A percentile compares a stretch with the other conserved stretches of the same genome.
Evolutionary conservation across 2,888 invertebrate species (phyloP).

Genomic region (Thecophora atra): DNA sequence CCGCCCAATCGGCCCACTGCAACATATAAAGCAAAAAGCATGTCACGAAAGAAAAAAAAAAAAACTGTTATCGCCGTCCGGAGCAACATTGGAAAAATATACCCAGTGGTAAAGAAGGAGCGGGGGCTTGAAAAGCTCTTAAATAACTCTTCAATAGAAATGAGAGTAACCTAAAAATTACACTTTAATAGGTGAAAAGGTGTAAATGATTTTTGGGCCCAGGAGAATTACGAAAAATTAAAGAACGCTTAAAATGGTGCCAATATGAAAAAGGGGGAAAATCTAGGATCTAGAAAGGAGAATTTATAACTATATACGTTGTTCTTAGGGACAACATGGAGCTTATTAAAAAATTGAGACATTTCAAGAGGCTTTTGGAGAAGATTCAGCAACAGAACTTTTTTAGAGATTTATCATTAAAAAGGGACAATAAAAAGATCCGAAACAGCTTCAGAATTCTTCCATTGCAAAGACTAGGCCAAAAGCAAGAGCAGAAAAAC

Average conservation of each 20-base stretch:
- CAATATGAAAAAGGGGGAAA: too few species aligned
- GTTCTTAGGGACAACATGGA: not conserved
- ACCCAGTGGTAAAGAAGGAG: not conserved
- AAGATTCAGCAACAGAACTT: too few species aligned
- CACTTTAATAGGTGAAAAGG: not conserved
- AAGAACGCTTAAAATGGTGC: too few species aligned
- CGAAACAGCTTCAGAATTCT: too few species aligned
- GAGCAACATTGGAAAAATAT: not conserved
- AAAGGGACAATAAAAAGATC: not conserved
- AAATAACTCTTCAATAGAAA: not conserved
- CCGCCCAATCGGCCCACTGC: not conserved
- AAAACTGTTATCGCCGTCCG: not conserved
- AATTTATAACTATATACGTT: not conserved
- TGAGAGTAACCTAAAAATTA: not conserved
- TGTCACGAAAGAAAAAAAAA: constrained; percentile 1
- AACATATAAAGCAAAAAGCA: not conserved
- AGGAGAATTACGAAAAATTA: too few species aligned
- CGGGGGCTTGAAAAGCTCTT: not conserved
- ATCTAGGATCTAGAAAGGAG: not conserved
- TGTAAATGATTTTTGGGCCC: not conserved
- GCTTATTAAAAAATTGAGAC: not conserved
- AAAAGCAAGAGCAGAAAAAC: too few species aligned
- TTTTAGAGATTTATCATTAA: not conserved
- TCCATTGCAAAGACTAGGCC: too few species aligned
- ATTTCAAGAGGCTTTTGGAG: too few species aligned